Base-by-base conservation (phyloP, 1,140 invertebrate genomes). In the Pseudobourletiella spinata region DNA sequence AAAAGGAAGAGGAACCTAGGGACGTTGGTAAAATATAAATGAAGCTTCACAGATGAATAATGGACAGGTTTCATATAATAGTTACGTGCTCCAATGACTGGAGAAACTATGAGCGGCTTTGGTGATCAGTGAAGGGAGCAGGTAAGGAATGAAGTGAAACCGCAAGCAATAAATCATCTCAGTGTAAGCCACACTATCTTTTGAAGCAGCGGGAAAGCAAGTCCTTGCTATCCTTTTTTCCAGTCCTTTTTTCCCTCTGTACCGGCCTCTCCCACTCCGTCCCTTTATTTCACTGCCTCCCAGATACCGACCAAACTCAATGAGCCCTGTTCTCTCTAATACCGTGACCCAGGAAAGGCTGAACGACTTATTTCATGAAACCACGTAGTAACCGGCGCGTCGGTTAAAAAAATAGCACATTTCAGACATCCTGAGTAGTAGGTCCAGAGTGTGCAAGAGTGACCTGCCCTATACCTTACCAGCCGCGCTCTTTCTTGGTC, bases 121-220 rank as follows among this genome's bases (percentile, higher is more conserved):
- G 48, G 48, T 51, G 48, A 51, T 51, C 48, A 51, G 18, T 26
- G 48, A 51, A 51, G 22, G 48, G 48, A 51, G 28, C 48, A 51
- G 48, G 48, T 51, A 51, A 48, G 48, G 48, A 51, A 51, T 51
- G 48, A 51, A 51, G 48, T 51, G 48, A 51, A 51, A 51, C 48
- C 48, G 22, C 48, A 51, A 22, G 48, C 48, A 51, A 51, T 51
- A 51, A 51, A 51, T 51, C 48, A 51, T 51, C 48, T 22, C 15
- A 46, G 44, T 15, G 18, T 11, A 51, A 51, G 48, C 24, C 48
- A 51, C 24, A 14, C 48, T 51, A 51, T 51, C 48, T 51, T 51
- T 51, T 51, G 22, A 51, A 22, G 28, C 48, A 51, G 22, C 20
- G 22, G 28, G 8, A 3, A 26, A 24, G 4, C 48, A 51, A 46